Evolutionary conservation across 2,797 vertebrate species (phyloP).

Genomic region (Scleropages formosus): DNA sequence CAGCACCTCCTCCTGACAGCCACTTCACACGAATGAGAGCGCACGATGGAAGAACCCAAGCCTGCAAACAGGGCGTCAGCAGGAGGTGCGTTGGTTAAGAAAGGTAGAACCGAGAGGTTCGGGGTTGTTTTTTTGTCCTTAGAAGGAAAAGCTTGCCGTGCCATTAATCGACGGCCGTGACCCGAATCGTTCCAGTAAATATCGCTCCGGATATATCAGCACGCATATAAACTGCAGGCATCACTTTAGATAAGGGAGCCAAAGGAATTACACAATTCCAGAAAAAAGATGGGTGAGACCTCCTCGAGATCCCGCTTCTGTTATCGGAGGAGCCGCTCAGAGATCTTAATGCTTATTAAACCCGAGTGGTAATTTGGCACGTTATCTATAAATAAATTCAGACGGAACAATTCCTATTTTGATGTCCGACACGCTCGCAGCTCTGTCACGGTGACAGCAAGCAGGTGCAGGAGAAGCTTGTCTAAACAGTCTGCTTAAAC

Average conservation of each 20-base stretch:
- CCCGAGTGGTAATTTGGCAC: neutral
- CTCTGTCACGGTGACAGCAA: neutral
- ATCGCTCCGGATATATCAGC: neutral
- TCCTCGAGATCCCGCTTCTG: no score
- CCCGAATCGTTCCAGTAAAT: neutral
- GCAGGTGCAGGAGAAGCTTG: neutral
- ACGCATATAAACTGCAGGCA: neutral
- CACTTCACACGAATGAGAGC: no score
- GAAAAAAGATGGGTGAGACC: no score
- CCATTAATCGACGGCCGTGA: neutral
- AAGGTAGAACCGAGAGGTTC: neutral
- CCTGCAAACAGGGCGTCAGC: no score
- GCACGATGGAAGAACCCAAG: no score
- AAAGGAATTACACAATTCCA: no score
- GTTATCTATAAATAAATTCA: neutral
- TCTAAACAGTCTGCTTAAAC: slow-evolving; percentile 11
- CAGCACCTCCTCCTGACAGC: no score
- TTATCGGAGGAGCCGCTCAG: neutral
- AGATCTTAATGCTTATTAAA: slow-evolving; percentile 10
- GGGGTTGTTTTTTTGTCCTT: neutral
- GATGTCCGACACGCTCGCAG: neutral
- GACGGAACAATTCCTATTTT: neutral
- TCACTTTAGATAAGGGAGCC: neutral
- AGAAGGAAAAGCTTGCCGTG: neutral
- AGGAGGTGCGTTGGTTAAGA: neutral